phyloP scores from a whole-genome alignment of 1,140 invertebrate genomes.

The Ostrea denselamellosa region DNA sequence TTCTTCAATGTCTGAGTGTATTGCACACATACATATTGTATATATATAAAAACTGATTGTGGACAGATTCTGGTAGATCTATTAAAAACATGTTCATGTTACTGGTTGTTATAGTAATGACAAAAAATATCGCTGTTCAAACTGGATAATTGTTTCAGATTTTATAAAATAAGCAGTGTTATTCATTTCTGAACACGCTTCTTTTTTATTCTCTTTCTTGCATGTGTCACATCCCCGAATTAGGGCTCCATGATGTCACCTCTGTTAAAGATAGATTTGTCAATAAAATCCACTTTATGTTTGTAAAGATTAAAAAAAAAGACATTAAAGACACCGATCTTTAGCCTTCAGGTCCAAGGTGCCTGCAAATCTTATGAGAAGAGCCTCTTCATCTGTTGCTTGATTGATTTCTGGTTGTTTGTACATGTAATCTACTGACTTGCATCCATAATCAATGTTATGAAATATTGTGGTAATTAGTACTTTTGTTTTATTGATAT shows the following conservation, averaged over 20 bases:
- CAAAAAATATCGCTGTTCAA: too few species aligned
- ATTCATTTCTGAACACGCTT: not conserved
- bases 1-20: not conserved
- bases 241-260: not conserved
- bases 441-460: too few species aligned
- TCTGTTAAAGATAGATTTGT: not conserved
- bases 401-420: not conserved
- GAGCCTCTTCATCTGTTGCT: not conserved
- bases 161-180: not conserved
- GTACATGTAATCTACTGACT: too few species aligned
- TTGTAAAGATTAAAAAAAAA: slow-evolving; percentile 1
- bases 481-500: too few species aligned
- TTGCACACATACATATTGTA: too few species aligned
- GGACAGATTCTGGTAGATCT: too few species aligned
- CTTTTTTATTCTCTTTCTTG: not conserved
- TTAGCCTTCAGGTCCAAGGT: not conserved
- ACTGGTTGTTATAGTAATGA: too few species aligned
- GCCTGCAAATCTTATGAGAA: not conserved
- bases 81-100: too few species aligned
- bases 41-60: too few species aligned
- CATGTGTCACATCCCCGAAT: not conserved
- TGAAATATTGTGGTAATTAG: too few species aligned
- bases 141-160: not conserved
- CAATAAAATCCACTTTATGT: slow-evolving; percentile 12
- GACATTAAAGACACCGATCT: not conserved